phyloP scores from a whole-genome alignment of 2,888 invertebrate species.

The Aquatica leii region DNA sequence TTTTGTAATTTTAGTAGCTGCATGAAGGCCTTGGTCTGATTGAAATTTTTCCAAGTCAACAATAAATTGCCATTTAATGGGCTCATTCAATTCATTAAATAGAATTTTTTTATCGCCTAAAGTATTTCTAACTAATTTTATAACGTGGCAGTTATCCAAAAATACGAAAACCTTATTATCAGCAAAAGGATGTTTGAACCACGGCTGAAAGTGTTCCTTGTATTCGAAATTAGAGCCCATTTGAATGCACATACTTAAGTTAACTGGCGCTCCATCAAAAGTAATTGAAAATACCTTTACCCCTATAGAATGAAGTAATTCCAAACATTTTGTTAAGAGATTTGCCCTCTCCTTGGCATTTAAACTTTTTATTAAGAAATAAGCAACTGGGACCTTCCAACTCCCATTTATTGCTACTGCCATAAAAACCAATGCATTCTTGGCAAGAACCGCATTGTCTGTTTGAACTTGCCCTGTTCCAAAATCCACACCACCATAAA shows the following conservation, averaged over 20 bases:
- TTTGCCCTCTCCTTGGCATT: slow-evolving; percentile 41
- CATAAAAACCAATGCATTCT: slow-evolving; percentile 46
- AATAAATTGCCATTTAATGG: slow-evolving; percentile 40
- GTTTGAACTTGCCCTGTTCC: slow-evolving; percentile 41
- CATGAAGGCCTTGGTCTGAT: slow-evolving; percentile 35
- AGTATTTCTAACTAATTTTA: slow-evolving; percentile 23
- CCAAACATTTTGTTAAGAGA: slow-evolving; percentile 40
- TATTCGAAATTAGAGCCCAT: slow-evolving; percentile 22
- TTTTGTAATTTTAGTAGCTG: slow-evolving; percentile 19
- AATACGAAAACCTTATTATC: neutral
- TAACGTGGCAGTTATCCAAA: slow-evolving; percentile 25
- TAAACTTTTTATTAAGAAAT: slow-evolving; percentile 45
- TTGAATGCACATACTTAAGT: slow-evolving; percentile 29
- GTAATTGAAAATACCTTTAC: slow-evolving; percentile 36
- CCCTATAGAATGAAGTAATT: slow-evolving; percentile 25
- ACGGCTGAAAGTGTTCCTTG: slow-evolving; percentile 24
- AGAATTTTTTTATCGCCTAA: slow-evolving; percentile 20
- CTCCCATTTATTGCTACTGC: slow-evolving; percentile 40
- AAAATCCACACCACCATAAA: slow-evolving; percentile 48
- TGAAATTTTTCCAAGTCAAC: slow-evolving; percentile 32
- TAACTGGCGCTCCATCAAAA: slow-evolving; percentile 5
- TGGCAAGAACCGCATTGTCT: slow-evolving; percentile 40
- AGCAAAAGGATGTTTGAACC: slow-evolving; percentile 31
- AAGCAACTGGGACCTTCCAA: slow-evolving; percentile 48
- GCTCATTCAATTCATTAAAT: neutral